Percentiles rank a stretch among this genome's conserved stretches.
Evolutionary conservation across 2,888 invertebrate genomes (phyloP).

Genomic region (Icerya purchasi): DNA sequence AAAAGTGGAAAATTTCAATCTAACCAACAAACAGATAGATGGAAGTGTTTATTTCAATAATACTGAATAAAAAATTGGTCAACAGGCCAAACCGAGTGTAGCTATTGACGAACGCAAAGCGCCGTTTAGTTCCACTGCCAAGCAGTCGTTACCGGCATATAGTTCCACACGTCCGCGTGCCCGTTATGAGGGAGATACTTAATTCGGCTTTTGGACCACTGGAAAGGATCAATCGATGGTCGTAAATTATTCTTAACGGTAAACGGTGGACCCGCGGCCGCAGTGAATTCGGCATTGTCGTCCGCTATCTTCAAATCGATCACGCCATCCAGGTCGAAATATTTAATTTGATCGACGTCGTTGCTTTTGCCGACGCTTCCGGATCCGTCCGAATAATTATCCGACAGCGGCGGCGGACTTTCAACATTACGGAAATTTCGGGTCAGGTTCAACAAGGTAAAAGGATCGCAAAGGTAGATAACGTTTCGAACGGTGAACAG

Average conservation of each 20-base stretch:
- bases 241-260: slow-evolving; percentile 8
- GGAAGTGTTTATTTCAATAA: no score
- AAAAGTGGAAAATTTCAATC: no score
- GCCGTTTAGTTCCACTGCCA: background rate
- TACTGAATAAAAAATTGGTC: no score
- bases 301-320: slow-evolving; percentile 18
- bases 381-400: background rate
- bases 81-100: no score
- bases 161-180: slow-evolving; percentile 52
- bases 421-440: background rate
- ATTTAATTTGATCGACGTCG: slow-evolving; percentile 15
- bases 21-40: no score
- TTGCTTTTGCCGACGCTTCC: background rate
- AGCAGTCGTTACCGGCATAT: slow-evolving; percentile 27
- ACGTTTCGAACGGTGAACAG: background rate
- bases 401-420: no score
- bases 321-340: slow-evolving; percentile 12
- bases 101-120: no score
- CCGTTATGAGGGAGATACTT: slow-evolving; percentile 39
- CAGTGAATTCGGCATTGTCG: slow-evolving; percentile 25
- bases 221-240: slow-evolving; percentile 33
- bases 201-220: slow-evolving; percentile 49
- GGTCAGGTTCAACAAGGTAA: background rate
- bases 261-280: slow-evolving; percentile 24
- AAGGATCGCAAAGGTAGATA: background rate